Evolutionary conservation across 2,888 invertebrate species (phyloP), one percentile per base, ranked within the genome.

Genomic region (Chymomyza amoena): DNA sequence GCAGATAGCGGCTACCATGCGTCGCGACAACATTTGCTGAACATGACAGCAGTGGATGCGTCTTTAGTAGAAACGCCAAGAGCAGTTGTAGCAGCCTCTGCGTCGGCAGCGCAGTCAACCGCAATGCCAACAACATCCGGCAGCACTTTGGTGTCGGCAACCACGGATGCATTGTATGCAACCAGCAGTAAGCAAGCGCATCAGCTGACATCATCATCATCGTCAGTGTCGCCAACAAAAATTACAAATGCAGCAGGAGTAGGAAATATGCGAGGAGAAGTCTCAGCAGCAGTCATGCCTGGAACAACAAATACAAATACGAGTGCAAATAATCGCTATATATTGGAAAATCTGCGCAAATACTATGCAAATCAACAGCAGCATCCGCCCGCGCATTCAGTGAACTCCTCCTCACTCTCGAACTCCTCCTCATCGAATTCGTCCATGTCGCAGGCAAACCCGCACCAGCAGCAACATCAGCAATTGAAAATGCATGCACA

Each of bases 391-490:
- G 83, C 89, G 68, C 88, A 90, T 56, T 89, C 90, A 13, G 80
- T 88, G 54, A 89, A 90, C 76, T 90, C 90, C 16, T 88, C 90
- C 10, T 90, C 90, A 28, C 69, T 90, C 18, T 91, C 91, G 61
- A 90, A 90, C 61, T 89, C 90, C 4, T 90, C 90, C 13, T 90
- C 91, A 20, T 90, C 90, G 36, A 90, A 90, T 64, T 90, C 90
- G 54, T 90, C 90, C 72, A 75, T 90, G 82, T 89, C 90, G 65
- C 90, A 90, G 73, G 62, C 73, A 25, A 59, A 66, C 15, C 63
- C 63, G 25, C 84, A 86, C 16, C 83, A 85, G 13, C 78, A 81
- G 64, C 78, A 84, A 56, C 71, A 75, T n/a, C 74, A n/a, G n/a
- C n/a, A 80, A 60, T 73, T 64, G 64, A 64, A 63, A n/a, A 67